Conservation (phyloP, 35 echinoderm and acorn worm species). For the Nesometra sesokonis region DNA sequence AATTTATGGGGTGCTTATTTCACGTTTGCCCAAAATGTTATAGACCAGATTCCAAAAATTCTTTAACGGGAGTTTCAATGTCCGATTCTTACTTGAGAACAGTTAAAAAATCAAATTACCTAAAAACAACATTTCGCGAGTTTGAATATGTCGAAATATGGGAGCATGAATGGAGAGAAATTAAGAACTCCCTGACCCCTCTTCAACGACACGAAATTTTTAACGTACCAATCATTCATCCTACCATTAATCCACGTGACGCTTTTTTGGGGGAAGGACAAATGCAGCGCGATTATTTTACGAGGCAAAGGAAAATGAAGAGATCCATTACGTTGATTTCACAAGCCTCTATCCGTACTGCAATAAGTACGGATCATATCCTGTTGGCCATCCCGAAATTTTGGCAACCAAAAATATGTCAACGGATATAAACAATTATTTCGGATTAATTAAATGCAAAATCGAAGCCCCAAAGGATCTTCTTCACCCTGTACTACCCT, state of each 20-base stretch:
- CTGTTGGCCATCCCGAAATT: slow-evolving; percentile 19
- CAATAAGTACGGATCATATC: slow-evolving; percentile 15
- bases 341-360: slow-evolving; percentile 21
- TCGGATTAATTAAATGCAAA: slow-evolving; percentile 5
- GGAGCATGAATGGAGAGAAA: background rate
- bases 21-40: slow-evolving; percentile 7
- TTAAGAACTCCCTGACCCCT: background rate
- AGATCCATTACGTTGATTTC: slow-evolving; percentile 13
- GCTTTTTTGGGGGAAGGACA: slow-evolving; percentile 22
- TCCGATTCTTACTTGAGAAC: too few species aligned
- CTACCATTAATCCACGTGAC: background rate
- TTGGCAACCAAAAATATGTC: background rate
- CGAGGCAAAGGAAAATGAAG: background rate
- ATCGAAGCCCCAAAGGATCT: background rate
- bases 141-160: slow-evolving; percentile 8
- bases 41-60: background rate
- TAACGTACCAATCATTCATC: slow-evolving; percentile 2
- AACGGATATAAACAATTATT: too few species aligned
- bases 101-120: background rate
- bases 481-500: slow-evolving; percentile 8
- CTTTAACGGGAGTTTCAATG: background rate
- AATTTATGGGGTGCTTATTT: too few species aligned
- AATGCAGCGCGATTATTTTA: slow-evolving; percentile 17
- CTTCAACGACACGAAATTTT: background rate
- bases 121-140: background rate